Evolutionary conservation across 2,888 invertebrate genomes (phyloP).

Genomic region (Liopterus haemorrhoidalis): DNA sequence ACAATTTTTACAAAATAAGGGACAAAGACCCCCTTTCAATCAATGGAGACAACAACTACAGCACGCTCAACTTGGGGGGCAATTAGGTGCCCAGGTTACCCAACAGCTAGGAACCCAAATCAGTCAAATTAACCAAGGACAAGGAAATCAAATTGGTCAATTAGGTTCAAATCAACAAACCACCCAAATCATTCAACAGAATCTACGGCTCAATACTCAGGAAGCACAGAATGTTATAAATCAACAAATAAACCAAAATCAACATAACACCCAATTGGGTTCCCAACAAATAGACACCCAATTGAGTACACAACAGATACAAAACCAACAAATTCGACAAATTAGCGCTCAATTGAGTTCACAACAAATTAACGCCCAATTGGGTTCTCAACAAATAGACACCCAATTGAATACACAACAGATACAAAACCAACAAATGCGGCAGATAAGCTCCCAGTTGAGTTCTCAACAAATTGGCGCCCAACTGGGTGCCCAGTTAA

Average conservation of each 20-base stretch:
- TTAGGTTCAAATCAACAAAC: too few species aligned
- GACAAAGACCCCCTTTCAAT: too few species aligned
- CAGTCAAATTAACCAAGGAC: too few species aligned
- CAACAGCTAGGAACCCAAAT: too few species aligned
- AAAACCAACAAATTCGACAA: slow-evolving; percentile 30
- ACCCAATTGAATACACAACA: slow-evolving; percentile 30
- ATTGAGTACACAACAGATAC: slow-evolving; percentile 29
- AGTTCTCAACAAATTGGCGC: neutral
- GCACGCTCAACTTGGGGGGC: too few species aligned
- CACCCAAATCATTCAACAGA: too few species aligned
- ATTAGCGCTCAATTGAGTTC: slow-evolving; percentile 34
- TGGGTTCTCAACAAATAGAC: slow-evolving; percentile 40
- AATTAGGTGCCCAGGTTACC: too few species aligned
- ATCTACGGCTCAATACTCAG: too few species aligned
- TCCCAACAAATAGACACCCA: slow-evolving; percentile 40
- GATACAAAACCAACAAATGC: slow-evolving; percentile 29
- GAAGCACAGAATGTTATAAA: too few species aligned
- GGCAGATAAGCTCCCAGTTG: slow-evolving; percentile 22
- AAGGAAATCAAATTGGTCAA: too few species aligned
- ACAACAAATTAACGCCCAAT: slow-evolving; percentile 33
- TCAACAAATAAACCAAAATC: neutral
- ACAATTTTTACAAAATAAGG: too few species aligned
- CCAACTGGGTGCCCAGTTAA: neutral
- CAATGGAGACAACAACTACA: too few species aligned
- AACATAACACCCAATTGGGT: slow-evolving; percentile 32